Evolutionary conservation across 1,140 invertebrate genomes (phyloP), one percentile per base, ranked within the genome.

Genomic region (Megalonaias nervosa): DNA sequence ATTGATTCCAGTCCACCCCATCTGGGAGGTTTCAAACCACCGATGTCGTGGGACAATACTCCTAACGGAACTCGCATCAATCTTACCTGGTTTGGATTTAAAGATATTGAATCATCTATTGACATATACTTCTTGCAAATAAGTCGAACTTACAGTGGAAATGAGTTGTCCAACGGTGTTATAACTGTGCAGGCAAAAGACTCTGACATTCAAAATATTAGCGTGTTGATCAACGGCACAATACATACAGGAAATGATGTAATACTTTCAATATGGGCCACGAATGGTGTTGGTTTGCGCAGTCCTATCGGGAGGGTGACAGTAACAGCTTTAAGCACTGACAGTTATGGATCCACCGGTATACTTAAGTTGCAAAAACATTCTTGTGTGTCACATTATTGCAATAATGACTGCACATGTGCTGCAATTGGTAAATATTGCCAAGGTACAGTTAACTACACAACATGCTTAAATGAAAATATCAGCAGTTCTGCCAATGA

Each of bases 1-100:
- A 73, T 85, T 17, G 85, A 87, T 67, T 75, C 71, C 31, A 82
- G 81, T 1, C 77, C 82, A 21, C 85, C 85, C n/a, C 76, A 80
- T 31, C 58, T 77, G 17, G 85, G 85, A 17, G 77, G 78, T 15
- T 81, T 86, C 56, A 80, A 70, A 23, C 69, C 70, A 3, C 74
- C 76, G 16, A 62, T 84, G 60, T 67, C 15, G 9, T 86, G 80
- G 79, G 26, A 74, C 64, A 72, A 65, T 68, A 66, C 58, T n/a
- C n/a, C 59, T 5, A 38, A 9, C 1, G 64, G 19, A 56, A 71
- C 76, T 4, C 48, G 57, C 15, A 13, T 83, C 3, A 71, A 70
- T 14, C 26, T 85, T 0, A 72, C 65, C 13, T 82, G 82, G 81
- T 71, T 77, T 56, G 81, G 77, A 12, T 86, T 85, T 71, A 38